Evolutionary conservation across 2,888 invertebrate genomes (phyloP), one percentile per base, ranked within the genome.

Genomic region (Drosophila helvetica): DNA sequence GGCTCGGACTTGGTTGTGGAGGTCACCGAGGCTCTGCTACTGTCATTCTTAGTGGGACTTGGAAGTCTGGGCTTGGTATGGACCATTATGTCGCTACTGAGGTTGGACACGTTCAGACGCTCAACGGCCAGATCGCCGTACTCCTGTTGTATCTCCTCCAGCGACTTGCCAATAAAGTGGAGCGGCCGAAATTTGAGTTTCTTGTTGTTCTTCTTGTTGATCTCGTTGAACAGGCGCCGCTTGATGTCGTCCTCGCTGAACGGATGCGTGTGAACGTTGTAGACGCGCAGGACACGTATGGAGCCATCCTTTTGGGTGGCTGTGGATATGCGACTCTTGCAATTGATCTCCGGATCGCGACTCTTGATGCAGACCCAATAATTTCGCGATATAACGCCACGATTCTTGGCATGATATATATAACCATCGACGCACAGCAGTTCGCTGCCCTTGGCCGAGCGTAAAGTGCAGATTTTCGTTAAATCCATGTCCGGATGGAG

Each of bases 331-430:
- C 90, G 89, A 58, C 90, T 90, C 46, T 88, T 90, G 70, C 90
- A 90, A 50, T 87, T 86, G 25, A 89, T 74, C 8, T 79, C 67
- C 0, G 86, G 83, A 79, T 90, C 86, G 22, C 89, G 89, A 6
- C 87, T 79, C 53, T 90, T 90, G 53, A 90, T 90, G 65, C 90
- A 90, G n/a, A 89, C 86, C 90, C 90, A 90, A 73, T 90, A 90
- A 22, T 86, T 90, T 17, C 90, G 89, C 2, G 83, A 80, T 18
- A 90, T 89, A 0, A 80, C 75, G 0, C 84, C 81, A 15, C 82
- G 78, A 67, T 90, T 90, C 65, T 90, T 90, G 6, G 89, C 79
- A 60, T 90, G 89, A 66, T 89, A 90, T 55, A 90, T 89, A 45
- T 79, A 90, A 17, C 89, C 90, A 72, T 90, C 90, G 3, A 90